Percentiles rank a stretch among this genome's conserved stretches.
These are phyloP conservation scores for Lipophrys pholis DNA, from an alignment of 2,113 vertebrate species.

Conservation along the genomic window DNA sequence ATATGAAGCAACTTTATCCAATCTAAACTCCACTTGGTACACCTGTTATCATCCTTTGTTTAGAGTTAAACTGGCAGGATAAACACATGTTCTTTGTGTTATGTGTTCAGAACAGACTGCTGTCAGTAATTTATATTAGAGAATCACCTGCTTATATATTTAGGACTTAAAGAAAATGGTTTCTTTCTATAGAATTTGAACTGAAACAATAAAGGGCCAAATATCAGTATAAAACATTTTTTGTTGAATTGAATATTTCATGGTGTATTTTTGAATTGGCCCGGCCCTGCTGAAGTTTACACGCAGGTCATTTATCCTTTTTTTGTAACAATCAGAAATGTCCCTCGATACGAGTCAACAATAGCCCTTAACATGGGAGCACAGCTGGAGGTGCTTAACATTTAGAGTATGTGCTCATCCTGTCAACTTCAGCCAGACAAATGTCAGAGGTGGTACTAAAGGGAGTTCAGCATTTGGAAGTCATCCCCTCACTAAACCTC, in stretches of 20 bases:
- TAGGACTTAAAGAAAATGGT: conserved; percentile 20
- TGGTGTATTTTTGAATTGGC: conserved; percentile 26
- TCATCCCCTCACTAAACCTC: conserved; percentile 40
- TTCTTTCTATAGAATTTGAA: not conserved
- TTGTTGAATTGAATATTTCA: conserved; percentile 1
- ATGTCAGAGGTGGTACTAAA: conserved; percentile 73
- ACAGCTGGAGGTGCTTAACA: conserved; percentile 83
- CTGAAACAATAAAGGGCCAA: not conserved
- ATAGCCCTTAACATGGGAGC: conserved; percentile 77
- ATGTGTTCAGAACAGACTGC: conserved; percentile 54
- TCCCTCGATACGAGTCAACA: conserved; percentile 75
- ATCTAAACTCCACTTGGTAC: conserved; percentile 52
- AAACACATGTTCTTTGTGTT: conserved; percentile 49
- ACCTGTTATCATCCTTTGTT: conserved; percentile 73
- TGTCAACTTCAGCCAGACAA: conserved; percentile 71
- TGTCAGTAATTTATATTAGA: conserved; percentile 33
- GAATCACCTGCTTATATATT: conserved; percentile 9
- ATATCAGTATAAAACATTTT: conserved; percentile 1
- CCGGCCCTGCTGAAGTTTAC: conserved; percentile 33
- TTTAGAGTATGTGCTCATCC: conserved; percentile 73
- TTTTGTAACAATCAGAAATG: conserved; percentile 50
- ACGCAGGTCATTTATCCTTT: conserved; percentile 43
- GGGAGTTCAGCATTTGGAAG: conserved; percentile 74
- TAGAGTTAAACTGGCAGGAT: conserved; percentile 56
- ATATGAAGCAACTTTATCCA: conserved; percentile 67